phyloP scores from a whole-genome alignment of 2,888 invertebrate species.

The Orthonychiurus folsomi region DNA sequence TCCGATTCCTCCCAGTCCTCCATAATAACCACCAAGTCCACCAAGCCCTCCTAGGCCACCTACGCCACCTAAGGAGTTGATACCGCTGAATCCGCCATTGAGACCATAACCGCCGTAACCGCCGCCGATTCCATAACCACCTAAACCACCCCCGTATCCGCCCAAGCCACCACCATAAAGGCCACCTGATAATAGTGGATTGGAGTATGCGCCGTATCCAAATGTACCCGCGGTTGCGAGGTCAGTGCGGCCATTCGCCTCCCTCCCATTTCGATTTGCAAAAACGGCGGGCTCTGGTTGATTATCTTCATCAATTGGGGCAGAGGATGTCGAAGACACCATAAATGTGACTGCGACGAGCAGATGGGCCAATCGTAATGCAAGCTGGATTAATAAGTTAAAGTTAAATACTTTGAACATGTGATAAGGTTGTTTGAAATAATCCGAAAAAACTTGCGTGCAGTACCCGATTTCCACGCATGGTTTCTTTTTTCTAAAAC shows the following conservation, averaged over 20 bases:
- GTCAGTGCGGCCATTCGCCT: background rate
- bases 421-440: no score
- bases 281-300: constrained; percentile 8
- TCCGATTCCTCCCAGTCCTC: background rate
- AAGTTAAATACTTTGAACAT: no score
- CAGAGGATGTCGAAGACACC: no score
- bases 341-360: no score
- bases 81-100: background rate
- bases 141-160: background rate
- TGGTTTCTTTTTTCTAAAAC: no score
- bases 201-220: background rate
- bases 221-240: constrained; percentile 6
- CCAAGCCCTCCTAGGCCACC: constrained; percentile 1
- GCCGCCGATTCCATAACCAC: background rate
- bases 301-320: constrained; percentile 2
- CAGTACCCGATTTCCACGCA: no score
- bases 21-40: constrained; percentile 7
- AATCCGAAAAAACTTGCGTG: no score
- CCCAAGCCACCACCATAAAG: constrained; percentile 1
- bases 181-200: background rate
- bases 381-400: no score
- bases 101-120: constrained; percentile 4
- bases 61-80: background rate
- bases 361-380: no score
- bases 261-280: background rate